These are phyloP conservation scores for Myiothlypis coronata DNA, from an alignment of 2,797 vertebrate species.

Conservation along the genomic window DNA sequence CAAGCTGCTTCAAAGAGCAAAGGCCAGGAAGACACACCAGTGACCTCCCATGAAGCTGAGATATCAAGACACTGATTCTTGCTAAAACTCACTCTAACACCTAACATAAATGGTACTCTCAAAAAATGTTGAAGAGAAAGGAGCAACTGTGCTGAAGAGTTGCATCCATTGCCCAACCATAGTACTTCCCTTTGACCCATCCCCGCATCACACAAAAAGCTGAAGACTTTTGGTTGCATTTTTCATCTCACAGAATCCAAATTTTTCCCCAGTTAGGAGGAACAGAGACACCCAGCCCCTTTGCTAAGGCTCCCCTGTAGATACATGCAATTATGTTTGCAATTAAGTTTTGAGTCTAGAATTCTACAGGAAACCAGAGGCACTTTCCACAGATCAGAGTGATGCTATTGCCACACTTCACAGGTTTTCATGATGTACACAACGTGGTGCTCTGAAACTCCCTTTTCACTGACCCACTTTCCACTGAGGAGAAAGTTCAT, in stretches of 20 bases:
- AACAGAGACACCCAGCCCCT: not conserved
- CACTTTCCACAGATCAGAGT: not conserved
- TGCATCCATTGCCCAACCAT: accelerated
- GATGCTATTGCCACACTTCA: not conserved
- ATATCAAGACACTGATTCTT: not conserved
- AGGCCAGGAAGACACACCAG: not conserved
- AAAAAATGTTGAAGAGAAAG: not conserved
- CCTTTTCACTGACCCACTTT: constrained; percentile 35
- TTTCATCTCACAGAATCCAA: not conserved
- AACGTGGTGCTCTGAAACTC: not conserved
- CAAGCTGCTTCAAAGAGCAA: not conserved
- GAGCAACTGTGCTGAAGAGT: not conserved
- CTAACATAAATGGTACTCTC: not conserved
- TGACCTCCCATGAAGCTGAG: not conserved
- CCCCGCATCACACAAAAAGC: not conserved
- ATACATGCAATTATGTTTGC: not conserved
- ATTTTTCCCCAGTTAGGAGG: not conserved
- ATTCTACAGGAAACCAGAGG: constrained; percentile 4
- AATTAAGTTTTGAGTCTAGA: not conserved
- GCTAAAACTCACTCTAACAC: not conserved
- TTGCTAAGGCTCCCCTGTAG: not conserved
- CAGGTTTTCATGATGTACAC: not conserved
- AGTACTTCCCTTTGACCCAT: not conserved
- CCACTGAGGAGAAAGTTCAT: constrained; percentile 36
- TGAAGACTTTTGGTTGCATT: not conserved